Conservation (phyloP, 2,888 invertebrate genomes). For the Lepetodrilus schrolli region DNA sequence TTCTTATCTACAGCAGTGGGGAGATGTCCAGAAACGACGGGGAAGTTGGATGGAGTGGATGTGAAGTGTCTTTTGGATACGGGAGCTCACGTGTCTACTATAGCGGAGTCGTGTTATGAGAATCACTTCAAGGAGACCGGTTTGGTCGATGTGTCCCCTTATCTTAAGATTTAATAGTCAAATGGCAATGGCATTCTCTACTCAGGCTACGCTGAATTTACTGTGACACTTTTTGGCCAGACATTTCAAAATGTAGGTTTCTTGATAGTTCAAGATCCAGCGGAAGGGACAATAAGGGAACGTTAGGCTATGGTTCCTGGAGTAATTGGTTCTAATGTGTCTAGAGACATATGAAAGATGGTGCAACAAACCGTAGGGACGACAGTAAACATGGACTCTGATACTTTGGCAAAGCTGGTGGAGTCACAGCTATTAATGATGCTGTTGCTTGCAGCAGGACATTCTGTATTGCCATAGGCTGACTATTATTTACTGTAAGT, state of each 20-base stretch:
- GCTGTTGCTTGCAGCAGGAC: no score
- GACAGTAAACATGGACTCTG: no score
- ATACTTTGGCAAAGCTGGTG: no score
- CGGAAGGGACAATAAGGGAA: background rate
- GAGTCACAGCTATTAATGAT: no score
- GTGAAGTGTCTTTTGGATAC: conserved; percentile 20
- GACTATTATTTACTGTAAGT: no score
- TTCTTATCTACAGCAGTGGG: conserved; percentile 31
- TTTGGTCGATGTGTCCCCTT: background rate
- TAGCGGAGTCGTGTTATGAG: conserved; percentile 13
- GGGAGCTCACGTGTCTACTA: conserved; percentile 29
- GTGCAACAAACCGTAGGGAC: no score
- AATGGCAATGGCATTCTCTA: conserved; percentile 31
- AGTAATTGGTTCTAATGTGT: conserved; percentile 24
- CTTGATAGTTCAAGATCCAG: background rate
- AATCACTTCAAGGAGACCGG: background rate
- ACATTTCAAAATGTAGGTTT: background rate
- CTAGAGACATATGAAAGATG: conserved; percentile 3
- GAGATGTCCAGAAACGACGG: conserved; percentile 11
- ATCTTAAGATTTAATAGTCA: conserved; percentile 8
- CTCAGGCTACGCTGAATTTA: conserved; percentile 25
- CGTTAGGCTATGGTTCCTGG: background rate
- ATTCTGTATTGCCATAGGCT: no score
- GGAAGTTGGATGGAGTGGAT: background rate
- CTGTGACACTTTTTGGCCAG: conserved; percentile 15